These are phyloP conservation scores for Plectropomus leopardus DNA, from an alignment of 2,113 vertebrate species.

Conservation along the genomic window DNA sequence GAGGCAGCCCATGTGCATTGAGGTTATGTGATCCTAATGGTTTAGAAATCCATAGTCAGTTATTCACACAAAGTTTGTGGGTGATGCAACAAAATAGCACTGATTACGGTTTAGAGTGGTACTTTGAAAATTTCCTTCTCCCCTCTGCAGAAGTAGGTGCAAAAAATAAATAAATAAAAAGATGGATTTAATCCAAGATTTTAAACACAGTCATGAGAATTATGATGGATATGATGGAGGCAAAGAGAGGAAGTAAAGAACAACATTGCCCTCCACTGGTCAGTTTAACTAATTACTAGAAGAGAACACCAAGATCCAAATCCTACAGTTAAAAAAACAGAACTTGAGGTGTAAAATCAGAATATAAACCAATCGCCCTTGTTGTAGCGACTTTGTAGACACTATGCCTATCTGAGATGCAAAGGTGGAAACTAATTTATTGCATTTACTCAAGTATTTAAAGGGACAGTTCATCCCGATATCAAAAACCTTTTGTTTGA, in stretches of 20 bases:
- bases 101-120: slow-evolving; percentile 25
- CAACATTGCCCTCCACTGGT: slow-evolving; percentile 71
- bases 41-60: slow-evolving; percentile 4
- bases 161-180: too few species aligned
- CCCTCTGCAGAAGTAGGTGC: not conserved
- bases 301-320: not conserved
- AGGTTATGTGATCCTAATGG: not conserved
- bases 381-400: not conserved
- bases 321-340: not conserved
- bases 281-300: not conserved
- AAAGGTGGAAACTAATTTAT: too few species aligned
- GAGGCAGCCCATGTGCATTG: not conserved
- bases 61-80: not conserved
- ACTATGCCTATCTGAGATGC: too few species aligned
- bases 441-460: too few species aligned
- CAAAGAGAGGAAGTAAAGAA: slow-evolving; percentile 17
- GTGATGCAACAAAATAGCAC: slow-evolving; percentile 18
- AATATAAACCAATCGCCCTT: not conserved
- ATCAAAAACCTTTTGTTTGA: too few species aligned
- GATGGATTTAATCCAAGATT: slow-evolving; percentile 21
- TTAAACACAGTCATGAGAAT: not conserved
- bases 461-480: too few species aligned
- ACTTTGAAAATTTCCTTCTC: not conserved
- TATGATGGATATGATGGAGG: not conserved
- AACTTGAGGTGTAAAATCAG: not conserved